These are phyloP conservation scores for Atrina japonica DNA, from an alignment of 2,888 invertebrate genomes.

Conservation along the genomic window DNA sequence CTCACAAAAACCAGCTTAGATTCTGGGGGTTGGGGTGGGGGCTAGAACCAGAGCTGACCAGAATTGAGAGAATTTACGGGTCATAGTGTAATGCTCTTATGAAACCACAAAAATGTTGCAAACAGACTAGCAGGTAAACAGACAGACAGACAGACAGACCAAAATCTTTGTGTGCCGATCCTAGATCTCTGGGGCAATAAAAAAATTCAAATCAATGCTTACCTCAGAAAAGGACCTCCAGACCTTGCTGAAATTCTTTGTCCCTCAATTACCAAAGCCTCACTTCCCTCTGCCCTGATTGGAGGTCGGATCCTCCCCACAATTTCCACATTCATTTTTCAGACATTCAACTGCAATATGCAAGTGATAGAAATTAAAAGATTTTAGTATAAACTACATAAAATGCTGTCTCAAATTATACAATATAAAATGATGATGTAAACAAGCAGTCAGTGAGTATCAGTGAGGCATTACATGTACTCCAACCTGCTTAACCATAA, in stretches of 20 bases:
- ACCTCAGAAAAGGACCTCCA: slow-evolving; percentile 72
- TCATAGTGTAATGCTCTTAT: neutral
- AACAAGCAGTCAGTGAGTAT: no score
- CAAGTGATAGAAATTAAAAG: no score
- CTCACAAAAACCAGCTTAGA: no score
- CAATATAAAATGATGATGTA: no score
- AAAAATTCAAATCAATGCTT: no score
- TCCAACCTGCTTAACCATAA: no score
- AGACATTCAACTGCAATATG: neutral
- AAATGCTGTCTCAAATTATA: no score
- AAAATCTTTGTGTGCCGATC: neutral
- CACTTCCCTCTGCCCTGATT: slow-evolving; percentile 66
- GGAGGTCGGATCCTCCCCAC: slow-evolving; percentile 73
- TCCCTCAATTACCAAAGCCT: slow-evolving; percentile 64
- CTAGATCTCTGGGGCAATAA: no score
- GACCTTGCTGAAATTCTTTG: slow-evolving; percentile 66
- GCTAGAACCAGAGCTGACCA: no score
- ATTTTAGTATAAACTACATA: no score
- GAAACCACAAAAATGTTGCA: neutral
- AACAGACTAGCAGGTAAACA: neutral
- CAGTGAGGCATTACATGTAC: no score
- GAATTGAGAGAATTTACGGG: neutral
- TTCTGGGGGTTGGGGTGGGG: no score
- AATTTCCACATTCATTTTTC: slow-evolving; percentile 75
- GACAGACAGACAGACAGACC: neutral